Conservation (phyloP, 2,797 vertebrate species). For the Myiotriccus ornatus region DNA sequence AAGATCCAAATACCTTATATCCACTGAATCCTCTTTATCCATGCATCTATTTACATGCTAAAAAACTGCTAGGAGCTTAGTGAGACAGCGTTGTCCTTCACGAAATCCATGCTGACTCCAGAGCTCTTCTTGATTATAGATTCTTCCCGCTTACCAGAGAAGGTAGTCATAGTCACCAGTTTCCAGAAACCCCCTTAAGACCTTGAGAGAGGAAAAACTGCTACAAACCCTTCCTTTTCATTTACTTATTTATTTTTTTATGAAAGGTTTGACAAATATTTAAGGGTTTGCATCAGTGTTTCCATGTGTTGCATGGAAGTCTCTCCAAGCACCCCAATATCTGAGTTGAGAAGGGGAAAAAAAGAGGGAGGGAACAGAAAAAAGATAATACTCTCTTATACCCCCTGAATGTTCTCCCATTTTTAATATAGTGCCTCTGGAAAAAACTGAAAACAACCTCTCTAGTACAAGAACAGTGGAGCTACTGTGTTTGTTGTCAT, state of each 20-base stretch:
- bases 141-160: background rate
- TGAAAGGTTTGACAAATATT: background rate
- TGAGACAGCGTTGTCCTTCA: background rate
- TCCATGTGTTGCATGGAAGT: background rate
- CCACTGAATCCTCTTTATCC: background rate
- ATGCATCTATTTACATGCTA: background rate
- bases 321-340: background rate
- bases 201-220: background rate
- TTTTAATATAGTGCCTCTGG: background rate
- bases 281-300: background rate
- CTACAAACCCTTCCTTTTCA: background rate
- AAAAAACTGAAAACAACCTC: background rate
- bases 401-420: background rate
- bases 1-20: background rate
- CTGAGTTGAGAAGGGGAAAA: background rate
- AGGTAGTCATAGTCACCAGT: background rate
- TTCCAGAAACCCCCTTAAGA: background rate
- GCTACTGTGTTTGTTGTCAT: background rate
- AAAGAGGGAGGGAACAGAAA: fast-evolving
- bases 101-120: background rate
- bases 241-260: background rate
- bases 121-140: background rate
- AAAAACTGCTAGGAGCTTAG: background rate
- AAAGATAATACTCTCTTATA: background rate
- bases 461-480: background rate